phyloP scores from a whole-genome alignment of 2,113 vertebrate species.

The Chionomys nivalis region DNA sequence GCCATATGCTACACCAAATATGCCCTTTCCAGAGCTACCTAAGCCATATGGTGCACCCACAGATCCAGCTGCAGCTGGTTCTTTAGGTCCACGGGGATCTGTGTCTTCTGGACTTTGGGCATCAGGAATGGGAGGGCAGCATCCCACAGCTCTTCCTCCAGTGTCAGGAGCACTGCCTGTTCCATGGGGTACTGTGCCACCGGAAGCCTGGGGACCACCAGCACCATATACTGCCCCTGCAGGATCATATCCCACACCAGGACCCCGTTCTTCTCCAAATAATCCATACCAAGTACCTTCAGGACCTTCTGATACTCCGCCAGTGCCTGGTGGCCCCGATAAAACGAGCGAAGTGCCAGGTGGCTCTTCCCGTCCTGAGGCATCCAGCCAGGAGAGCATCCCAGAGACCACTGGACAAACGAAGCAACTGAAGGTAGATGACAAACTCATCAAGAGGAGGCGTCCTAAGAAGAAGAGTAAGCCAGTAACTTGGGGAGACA shows the following conservation, averaged over 20 bases:
- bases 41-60: slow-evolving; percentile 86
- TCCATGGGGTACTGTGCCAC: slow-evolving; percentile 88
- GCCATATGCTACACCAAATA: slow-evolving; percentile 87
- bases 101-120: slow-evolving; percentile 88
- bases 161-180: slow-evolving; percentile 87
- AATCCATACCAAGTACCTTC: slow-evolving; percentile 87
- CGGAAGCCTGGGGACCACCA: slow-evolving; percentile 89
- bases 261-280: slow-evolving; percentile 86
- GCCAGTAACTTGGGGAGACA: not conserved
- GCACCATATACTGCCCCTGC: slow-evolving; percentile 86
- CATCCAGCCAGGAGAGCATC: not conserved
- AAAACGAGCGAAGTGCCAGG: not conserved
- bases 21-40: slow-evolving; percentile 89
- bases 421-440: not conserved
- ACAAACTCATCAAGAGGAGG: not conserved
- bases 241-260: slow-evolving; percentile 87
- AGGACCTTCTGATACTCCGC: slow-evolving; percentile 74
- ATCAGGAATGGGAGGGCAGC: slow-evolving; percentile 88
- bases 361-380: not conserved
- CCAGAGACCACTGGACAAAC: not conserved
- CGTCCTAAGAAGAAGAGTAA: not conserved
- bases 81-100: slow-evolving; percentile 87
- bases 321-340: not conserved
- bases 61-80: slow-evolving; percentile 86
- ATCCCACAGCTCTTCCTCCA: slow-evolving; percentile 86